Evolutionary conservation across 2,797 vertebrate species (phyloP).

Genomic region (Galago senegalensis): DNA sequence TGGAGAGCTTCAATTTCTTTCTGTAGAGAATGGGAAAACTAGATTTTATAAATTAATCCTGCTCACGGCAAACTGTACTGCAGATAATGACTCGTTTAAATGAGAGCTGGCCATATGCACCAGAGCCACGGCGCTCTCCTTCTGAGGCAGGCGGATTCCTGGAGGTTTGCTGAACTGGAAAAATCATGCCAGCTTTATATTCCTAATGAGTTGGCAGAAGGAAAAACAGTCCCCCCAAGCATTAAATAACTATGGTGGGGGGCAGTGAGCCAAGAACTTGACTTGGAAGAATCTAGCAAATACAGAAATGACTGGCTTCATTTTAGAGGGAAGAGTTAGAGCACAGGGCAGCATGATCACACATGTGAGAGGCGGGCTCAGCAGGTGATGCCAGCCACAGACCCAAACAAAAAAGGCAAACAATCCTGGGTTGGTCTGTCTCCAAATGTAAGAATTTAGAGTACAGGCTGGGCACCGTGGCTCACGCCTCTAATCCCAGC

Average conservation of each 20-base stretch:
- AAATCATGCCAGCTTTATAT: constrained; percentile 30
- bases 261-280: constrained; percentile 54
- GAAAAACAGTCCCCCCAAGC: constrained; percentile 57
- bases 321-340: background rate
- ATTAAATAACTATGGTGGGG: background rate
- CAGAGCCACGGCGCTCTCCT: background rate
- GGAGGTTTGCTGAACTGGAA: constrained; percentile 64
- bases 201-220: constrained; percentile 68
- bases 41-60: constrained; percentile 53
- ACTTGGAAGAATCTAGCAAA: constrained; percentile 25
- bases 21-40: constrained; percentile 86
- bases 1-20: constrained; percentile 92
- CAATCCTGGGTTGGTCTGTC: constrained; percentile 60
- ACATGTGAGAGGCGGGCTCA: constrained; percentile 51
- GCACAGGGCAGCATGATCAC: background rate
- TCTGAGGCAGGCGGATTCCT: constrained; percentile 36
- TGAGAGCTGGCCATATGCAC: background rate
- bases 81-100: background rate
- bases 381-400: constrained; percentile 70
- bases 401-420: background rate
- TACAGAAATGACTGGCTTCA: constrained; percentile 16
- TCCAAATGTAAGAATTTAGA: constrained; percentile 36
- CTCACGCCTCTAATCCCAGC: too few relatives aligned
- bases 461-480: too few relatives aligned
- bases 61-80: background rate